These are phyloP conservation scores for Taenioides sp. DNA, from an alignment of 2,797 vertebrate species.

Conservation along the genomic window DNA sequence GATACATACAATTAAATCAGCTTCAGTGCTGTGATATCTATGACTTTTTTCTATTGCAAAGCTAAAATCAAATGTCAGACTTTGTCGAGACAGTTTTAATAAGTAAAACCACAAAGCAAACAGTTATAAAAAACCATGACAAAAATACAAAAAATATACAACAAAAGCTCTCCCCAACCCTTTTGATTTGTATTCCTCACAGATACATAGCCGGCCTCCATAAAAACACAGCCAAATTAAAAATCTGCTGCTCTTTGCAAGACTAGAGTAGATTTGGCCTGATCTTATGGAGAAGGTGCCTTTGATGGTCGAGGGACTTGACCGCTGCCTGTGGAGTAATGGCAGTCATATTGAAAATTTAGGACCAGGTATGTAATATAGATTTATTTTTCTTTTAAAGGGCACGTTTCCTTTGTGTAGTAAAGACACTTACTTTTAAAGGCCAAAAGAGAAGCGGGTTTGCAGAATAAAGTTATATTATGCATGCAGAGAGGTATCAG, in stretches of 20 bases:
- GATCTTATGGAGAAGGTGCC: constrained; percentile 19
- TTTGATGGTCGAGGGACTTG: constrained; percentile 23
- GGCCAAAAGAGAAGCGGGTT: neutral
- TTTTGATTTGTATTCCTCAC: constrained; percentile 17
- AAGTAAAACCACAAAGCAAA: neutral
- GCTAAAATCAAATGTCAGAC: neutral
- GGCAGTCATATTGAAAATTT: constrained; percentile 30
- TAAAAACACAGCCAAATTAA: constrained; percentile 14
- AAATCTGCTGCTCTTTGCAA: constrained; percentile 21
- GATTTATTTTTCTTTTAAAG: constrained; percentile 34
- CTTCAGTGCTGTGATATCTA: neutral
- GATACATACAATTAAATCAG: neutral
- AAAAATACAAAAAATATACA: neutral
- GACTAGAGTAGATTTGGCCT: constrained; percentile 22
- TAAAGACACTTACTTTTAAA: constrained; percentile 13
- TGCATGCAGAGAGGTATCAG: neutral
- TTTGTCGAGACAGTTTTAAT: neutral
- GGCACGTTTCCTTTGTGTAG: constrained; percentile 20
- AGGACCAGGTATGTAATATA: constrained; percentile 23
- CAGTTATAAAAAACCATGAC: neutral
- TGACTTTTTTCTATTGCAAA: neutral
- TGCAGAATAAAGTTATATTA: constrained; percentile 9
- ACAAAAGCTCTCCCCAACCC: constrained; percentile 27
- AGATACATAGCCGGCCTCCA: constrained; percentile 23
- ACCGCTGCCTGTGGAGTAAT: constrained; percentile 28